These are phyloP conservation scores for Rugalucina vietnamica DNA, from an alignment of 2,888 invertebrate species.

Conservation along the genomic window DNA sequence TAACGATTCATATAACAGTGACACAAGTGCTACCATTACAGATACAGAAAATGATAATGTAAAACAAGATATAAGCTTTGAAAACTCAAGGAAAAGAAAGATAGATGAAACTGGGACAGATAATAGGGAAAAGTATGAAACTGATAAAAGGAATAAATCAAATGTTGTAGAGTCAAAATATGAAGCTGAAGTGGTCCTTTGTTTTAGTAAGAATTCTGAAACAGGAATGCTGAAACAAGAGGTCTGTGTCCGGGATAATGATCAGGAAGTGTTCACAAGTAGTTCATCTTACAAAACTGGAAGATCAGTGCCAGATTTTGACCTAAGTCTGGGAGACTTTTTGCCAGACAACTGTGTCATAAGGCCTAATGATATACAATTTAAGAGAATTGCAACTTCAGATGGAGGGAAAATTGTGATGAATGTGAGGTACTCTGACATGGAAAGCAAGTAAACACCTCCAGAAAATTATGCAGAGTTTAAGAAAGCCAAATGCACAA, in stretches of 20 bases:
- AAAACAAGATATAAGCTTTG: neutral
- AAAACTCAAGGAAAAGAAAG: conserved; percentile 12
- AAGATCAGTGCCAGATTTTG: conserved; percentile 35
- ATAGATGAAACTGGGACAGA: neutral
- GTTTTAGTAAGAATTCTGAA: neutral
- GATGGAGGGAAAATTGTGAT: conserved; percentile 49
- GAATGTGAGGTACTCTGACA: conserved; percentile 22
- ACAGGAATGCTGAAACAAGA: conserved; percentile 30
- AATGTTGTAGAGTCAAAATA: neutral
- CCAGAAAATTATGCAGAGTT: too few species aligned
- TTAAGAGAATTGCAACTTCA: conserved; percentile 40
- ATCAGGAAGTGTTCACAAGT: conserved; percentile 28
- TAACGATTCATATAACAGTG: neutral
- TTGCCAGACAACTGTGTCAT: conserved; percentile 46
- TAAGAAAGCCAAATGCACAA: too few species aligned
- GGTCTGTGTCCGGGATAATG: conserved; percentile 27
- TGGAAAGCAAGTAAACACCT: neutral
- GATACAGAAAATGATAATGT: neutral
- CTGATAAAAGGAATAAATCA: neutral
- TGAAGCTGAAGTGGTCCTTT: neutral
- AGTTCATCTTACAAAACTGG: conserved; percentile 23
- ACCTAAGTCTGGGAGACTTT: conserved; percentile 49
- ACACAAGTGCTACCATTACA: neutral
- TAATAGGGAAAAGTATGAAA: neutral
- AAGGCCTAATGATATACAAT: conserved; percentile 32